Conservation (phyloP, 2,888 invertebrate genomes). For the Apotomis turbidana region DNA sequence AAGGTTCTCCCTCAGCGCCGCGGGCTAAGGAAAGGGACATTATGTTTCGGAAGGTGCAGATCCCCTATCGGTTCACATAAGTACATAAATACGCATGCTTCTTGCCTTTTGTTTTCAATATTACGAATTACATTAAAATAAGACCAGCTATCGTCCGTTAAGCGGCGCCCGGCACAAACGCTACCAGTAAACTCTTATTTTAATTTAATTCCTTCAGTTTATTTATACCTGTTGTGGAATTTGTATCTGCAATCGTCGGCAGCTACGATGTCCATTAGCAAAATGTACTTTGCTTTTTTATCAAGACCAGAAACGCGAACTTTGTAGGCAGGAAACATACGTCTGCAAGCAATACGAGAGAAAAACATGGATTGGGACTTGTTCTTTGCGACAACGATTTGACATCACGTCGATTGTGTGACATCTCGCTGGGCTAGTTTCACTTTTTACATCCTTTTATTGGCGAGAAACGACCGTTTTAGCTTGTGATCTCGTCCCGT, state of each 20-base stretch:
- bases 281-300: slow-evolving; percentile 98
- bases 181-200: slow-evolving; percentile 69
- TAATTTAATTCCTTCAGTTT: slow-evolving; percentile 77
- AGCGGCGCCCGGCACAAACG: slow-evolving; percentile 54
- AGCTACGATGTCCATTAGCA: slow-evolving; percentile 98
- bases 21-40: slow-evolving; percentile 48
- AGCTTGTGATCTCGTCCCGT: slow-evolving; percentile 78
- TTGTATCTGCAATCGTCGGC: slow-evolving; percentile 98
- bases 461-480: slow-evolving; percentile 66
- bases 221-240: slow-evolving; percentile 94
- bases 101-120: slow-evolving; percentile 81
- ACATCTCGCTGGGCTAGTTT: slow-evolving; percentile 75
- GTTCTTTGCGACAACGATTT: slow-evolving; percentile 80
- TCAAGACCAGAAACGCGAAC: slow-evolving; percentile 98
- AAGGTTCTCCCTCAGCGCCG: slow-evolving; percentile 46
- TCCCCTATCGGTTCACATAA: slow-evolving; percentile 66
- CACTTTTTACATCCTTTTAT: slow-evolving; percentile 66
- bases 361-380: slow-evolving; percentile 81
- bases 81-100: slow-evolving; percentile 85
- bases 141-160: slow-evolving; percentile 60
- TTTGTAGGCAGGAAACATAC: slow-evolving; percentile 99
- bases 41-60: slow-evolving; percentile 58
- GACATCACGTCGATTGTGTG: slow-evolving; percentile 81
- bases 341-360: slow-evolving; percentile 89
- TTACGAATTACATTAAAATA: slow-evolving; percentile 81